phyloP scores from a whole-genome alignment of 1,140 invertebrate species.

The Pteromalus puparum region DNA sequence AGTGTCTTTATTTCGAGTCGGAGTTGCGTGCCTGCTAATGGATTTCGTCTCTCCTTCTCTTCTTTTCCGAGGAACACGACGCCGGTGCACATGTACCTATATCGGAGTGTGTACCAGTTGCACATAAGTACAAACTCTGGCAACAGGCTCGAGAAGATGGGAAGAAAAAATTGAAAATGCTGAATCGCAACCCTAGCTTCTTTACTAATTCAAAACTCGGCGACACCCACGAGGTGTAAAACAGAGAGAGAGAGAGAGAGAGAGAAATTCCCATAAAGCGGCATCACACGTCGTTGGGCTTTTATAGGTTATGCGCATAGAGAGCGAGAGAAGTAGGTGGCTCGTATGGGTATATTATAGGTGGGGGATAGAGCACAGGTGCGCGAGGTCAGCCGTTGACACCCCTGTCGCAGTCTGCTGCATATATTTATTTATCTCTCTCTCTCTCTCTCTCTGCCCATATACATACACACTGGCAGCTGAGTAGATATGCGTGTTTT shows the following conservation, averaged over 20 bases:
- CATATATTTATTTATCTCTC: not conserved
- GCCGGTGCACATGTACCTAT: too few relatives aligned
- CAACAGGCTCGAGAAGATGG: not conserved
- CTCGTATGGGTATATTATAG: not conserved
- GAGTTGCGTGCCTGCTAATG: too few relatives aligned
- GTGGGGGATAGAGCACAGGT: conserved; percentile 24
- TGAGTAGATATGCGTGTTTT: not conserved
- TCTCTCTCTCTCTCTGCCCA: not conserved
- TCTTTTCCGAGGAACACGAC: not conserved
- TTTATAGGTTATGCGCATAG: conserved; percentile 1
- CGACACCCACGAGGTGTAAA: not conserved
- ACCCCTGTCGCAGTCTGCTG: not conserved
- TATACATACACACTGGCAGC: not conserved
- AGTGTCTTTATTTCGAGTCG: not conserved
- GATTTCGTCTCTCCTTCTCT: too few relatives aligned
- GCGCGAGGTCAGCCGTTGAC: conserved; percentile 26
- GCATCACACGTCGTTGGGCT: not conserved
- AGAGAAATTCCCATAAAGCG: not conserved
- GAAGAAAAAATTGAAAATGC: not conserved
- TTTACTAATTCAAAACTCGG: not conserved
- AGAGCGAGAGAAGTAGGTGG: conserved; percentile 13
- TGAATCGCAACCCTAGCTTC: too few relatives aligned
- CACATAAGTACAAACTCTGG: too few relatives aligned
- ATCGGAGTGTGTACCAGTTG: too few relatives aligned
- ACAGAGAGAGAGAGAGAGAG: not conserved